These are phyloP conservation scores for Protobothrops mucrosquamatus DNA, from an alignment of 2,113 vertebrate species.

Conservation along the genomic window DNA sequence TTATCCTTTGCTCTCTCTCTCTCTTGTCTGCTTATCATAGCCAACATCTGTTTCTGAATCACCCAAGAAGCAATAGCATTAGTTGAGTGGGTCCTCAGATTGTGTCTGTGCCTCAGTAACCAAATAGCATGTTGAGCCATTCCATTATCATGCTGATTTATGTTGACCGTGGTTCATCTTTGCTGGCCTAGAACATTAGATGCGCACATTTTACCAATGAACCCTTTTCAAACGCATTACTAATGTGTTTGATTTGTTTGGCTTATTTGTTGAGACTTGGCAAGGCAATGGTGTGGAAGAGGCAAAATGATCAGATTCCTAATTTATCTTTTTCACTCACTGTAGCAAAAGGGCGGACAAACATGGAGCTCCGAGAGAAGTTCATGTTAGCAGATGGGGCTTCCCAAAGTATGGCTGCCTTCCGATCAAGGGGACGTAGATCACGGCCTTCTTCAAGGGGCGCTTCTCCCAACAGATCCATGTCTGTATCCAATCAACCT, in stretches of 20 bases:
- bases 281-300: slow-evolving; percentile 43
- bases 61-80: slow-evolving; percentile 59
- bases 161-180: slow-evolving; percentile 70
- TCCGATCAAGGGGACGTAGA: slow-evolving; percentile 89
- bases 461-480: slow-evolving; percentile 92
- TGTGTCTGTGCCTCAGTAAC: slow-evolving; percentile 63
- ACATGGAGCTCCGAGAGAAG: slow-evolving; percentile 95
- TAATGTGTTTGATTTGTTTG: slow-evolving; percentile 76
- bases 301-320: slow-evolving; percentile 30
- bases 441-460: slow-evolving; percentile 92
- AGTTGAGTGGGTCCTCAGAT: slow-evolving; percentile 52
- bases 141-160: slow-evolving; percentile 75
- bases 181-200: slow-evolving; percentile 75
- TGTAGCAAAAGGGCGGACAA: slow-evolving; percentile 95
- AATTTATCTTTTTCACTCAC: slow-evolving; percentile 25
- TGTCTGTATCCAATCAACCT: slow-evolving; percentile 83
- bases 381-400: slow-evolving; percentile 95
- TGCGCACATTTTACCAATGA: slow-evolving; percentile 59
- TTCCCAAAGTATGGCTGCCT: slow-evolving; percentile 92
- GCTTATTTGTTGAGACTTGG: slow-evolving; percentile 65
- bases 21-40: slow-evolving; percentile 25
- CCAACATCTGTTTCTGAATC: slow-evolving; percentile 53
- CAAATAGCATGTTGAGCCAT: slow-evolving; percentile 72
- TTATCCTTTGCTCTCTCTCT: slow-evolving; percentile 51
- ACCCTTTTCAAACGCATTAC: slow-evolving; percentile 71